phyloP scores from a whole-genome alignment of 2,888 invertebrate species.

The Andrena haemorrhoa region DNA sequence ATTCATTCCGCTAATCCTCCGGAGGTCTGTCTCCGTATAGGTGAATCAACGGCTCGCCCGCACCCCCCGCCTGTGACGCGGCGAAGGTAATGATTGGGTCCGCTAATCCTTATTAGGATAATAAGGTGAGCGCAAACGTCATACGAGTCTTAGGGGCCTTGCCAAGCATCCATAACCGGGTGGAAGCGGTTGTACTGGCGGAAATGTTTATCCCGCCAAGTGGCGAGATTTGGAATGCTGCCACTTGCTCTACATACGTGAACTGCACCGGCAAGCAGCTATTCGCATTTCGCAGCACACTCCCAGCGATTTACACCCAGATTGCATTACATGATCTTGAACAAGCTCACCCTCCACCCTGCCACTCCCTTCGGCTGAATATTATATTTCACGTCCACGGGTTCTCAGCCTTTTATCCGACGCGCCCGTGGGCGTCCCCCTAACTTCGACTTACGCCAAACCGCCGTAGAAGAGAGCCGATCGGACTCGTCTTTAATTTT shows the following conservation, averaged over 20 bases:
- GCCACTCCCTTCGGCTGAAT: constrained; percentile 41
- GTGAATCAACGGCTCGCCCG: constrained; percentile 15
- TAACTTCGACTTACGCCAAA: constrained; percentile 36
- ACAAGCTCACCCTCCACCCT: constrained; percentile 66
- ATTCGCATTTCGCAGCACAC: constrained; percentile 75
- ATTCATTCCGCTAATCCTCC: constrained; percentile 15
- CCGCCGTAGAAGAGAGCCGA: background rate
- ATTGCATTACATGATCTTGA: constrained; percentile 79
- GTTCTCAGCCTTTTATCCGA: constrained; percentile 26
- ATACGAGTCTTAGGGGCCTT: constrained; percentile 44
- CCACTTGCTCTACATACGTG: constrained; percentile 82
- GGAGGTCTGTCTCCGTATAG: background rate
- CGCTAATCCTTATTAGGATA: constrained; percentile 54
- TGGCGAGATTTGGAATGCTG: constrained; percentile 82
- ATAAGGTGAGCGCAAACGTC: constrained; percentile 48
- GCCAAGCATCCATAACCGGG: constrained; percentile 64
- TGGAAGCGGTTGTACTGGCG: constrained; percentile 70
- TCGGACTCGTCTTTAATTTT: constrained; percentile 40
- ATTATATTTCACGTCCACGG: constrained; percentile 61
- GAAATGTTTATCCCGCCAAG: constrained; percentile 80
- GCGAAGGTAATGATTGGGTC: constrained; percentile 8
- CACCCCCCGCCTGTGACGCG: background rate
- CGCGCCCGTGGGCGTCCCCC: background rate
- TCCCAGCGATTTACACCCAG: constrained; percentile 77
- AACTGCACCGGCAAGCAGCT: constrained; percentile 76